Percentiles rank a stretch among this genome's conserved stretches.
phyloP scores from a whole-genome alignment of 2,888 invertebrate genomes.

The Willowsia nigromaculata region DNA sequence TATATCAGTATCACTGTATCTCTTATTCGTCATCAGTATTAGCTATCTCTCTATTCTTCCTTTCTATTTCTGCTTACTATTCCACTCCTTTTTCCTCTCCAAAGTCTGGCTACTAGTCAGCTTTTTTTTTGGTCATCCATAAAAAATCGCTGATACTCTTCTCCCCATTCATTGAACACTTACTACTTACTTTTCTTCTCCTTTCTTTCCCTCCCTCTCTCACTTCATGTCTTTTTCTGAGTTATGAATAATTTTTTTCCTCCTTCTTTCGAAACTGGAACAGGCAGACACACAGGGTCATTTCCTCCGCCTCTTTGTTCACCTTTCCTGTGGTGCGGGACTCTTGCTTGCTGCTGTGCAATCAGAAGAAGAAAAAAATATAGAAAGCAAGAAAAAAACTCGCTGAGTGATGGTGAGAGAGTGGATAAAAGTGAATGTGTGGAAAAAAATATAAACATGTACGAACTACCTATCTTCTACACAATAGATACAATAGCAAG shows the following conservation, averaged over 20 bases:
- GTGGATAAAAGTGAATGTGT: not conserved
- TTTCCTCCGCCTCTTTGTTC: slow-evolving; percentile 69
- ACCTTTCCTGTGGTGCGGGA: slow-evolving; percentile 51
- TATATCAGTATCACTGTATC: not conserved
- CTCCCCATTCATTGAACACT: not conserved
- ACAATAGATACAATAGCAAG: not conserved
- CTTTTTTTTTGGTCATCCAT: slow-evolving; percentile 29
- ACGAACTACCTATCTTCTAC: not conserved
- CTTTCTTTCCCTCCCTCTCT: slow-evolving; percentile 27
- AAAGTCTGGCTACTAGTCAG: not conserved
- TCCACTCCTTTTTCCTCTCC: not conserved
- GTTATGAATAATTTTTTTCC: slow-evolving; percentile 68
- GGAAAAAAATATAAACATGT: not conserved
- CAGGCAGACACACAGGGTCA: slow-evolving; percentile 72
- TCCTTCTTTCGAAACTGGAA: slow-evolving; percentile 66
- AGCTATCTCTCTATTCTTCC: slow-evolving; percentile 11
- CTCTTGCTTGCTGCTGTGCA: slow-evolving; percentile 40
- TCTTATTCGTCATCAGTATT: not conserved
- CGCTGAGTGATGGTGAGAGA: not conserved
- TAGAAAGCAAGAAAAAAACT: not conserved
- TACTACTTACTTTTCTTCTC: slow-evolving; percentile 4
- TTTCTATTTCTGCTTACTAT: slow-evolving; percentile 34
- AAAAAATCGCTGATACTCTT: slow-evolving; percentile 3
- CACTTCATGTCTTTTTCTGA: slow-evolving; percentile 53
- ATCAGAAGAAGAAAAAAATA: slow-evolving; percentile 26